Percentiles rank a stretch among this genome's conserved stretches.
Evolutionary conservation across 2,113 vertebrate genomes (phyloP).

Genomic region (Vombatus ursinus): DNA sequence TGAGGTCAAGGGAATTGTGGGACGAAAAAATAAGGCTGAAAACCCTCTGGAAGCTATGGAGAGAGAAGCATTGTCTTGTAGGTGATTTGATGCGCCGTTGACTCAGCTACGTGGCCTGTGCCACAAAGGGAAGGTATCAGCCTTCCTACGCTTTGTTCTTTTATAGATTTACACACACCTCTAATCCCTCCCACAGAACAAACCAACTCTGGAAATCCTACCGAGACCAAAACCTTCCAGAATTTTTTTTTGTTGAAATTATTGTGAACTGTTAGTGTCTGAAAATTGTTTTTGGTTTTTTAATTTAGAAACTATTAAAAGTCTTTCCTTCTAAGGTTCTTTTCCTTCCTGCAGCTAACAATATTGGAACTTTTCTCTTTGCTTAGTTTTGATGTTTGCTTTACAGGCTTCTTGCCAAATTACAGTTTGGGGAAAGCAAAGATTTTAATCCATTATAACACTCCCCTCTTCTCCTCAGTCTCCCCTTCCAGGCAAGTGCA

Average conservation of each 20-base stretch:
- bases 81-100: constrained; percentile 5
- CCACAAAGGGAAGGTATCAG: constrained; percentile 32
- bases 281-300: constrained; percentile 42
- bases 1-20: background rate
- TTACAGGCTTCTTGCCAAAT: background rate
- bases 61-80: constrained; percentile 25
- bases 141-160: constrained; percentile 40
- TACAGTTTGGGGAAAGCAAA: background rate
- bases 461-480: background rate
- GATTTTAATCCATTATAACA: background rate
- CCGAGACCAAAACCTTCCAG: constrained; percentile 21
- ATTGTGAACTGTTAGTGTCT: constrained; percentile 64
- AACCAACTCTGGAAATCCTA: constrained; percentile 22
- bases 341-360: constrained; percentile 39
- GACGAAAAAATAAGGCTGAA: constrained; percentile 13
- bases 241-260: constrained; percentile 60
- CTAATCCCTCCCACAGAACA: background rate
- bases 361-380: background rate
- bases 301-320: constrained; percentile 71
- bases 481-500: background rate
- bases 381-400: background rate
- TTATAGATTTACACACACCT: background rate
- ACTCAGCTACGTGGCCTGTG: background rate
- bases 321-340: constrained; percentile 62
- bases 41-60: background rate